Evolutionary conservation across 2,113 vertebrate genomes (phyloP).

Genomic region (Spizaetus ornatus): DNA sequence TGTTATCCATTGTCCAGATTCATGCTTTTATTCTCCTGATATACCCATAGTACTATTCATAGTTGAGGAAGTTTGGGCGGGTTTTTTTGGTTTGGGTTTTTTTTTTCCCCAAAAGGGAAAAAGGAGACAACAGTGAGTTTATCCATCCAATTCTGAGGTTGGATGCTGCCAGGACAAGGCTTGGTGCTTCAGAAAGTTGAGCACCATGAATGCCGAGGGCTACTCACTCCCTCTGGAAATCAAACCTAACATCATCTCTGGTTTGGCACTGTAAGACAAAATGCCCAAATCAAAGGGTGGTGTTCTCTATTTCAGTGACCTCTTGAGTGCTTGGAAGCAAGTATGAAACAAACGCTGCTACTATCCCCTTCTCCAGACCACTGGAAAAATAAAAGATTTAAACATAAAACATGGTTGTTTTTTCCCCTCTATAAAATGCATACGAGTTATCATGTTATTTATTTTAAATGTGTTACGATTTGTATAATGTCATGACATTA

Average conservation of each 20-base stretch:
- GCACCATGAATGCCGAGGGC: fast-evolving
- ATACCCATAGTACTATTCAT: not conserved
- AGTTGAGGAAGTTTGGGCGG: not conserved
- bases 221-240: not conserved
- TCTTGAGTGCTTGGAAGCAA: not conserved
- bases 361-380: not conserved
- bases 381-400: not conserved
- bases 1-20: not conserved
- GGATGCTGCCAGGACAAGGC: not conserved
- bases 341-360: not conserved
- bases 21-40: not conserved
- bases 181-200: not conserved
- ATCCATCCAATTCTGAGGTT: not conserved
- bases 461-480: not conserved
- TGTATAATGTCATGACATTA: not conserved
- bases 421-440: not conserved
- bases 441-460: not conserved
- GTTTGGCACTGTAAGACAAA: not conserved
- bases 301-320: not conserved
- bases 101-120: not conserved
- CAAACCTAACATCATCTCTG: not conserved
- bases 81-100: not conserved
- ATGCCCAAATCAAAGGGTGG: not conserved
- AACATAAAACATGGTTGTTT: not conserved
- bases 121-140: not conserved